Base-by-base conservation (phyloP, 2,888 invertebrate genomes). In the Andrena marginata region DNA sequence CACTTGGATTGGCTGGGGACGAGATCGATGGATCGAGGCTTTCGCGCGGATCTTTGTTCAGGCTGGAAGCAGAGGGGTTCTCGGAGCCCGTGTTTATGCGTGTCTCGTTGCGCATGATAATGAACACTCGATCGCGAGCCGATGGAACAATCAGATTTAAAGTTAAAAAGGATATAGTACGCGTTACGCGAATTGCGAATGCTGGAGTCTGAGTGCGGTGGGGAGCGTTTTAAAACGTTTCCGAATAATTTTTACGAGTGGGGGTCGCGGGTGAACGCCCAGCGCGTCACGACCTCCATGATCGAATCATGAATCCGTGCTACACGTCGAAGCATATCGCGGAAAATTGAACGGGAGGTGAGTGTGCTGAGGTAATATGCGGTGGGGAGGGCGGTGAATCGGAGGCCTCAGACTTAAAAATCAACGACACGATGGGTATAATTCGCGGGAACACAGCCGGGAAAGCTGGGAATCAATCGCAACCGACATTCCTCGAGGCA, bases 101-200 rank as follows among this genome's bases (percentile, higher is more conserved):
- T 26, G 10, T 56, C 3, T 56, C 23, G 33, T 8, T 31, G 60
- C 42, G 49, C 64, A 63, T 42, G 71, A 65, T 70, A 70, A 49
- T 42, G 4, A 42, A 16, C 16, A 42, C 1, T 5, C 0, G 42
- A 16, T 42, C 29, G 75, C 26, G 51, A 71, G 80, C 71, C 56
- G 26, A 33, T 5, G 63, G 29, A 72, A 71, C 81, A 82, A 80
- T 72, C 76, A 68, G 76, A 82, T 82, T 63, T 59, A 31, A 42
- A 71, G 76, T 80, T 80, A 65, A 76, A 80, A 71, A 51, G 70
- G 78, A 68, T 63, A 80, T 31, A 42, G 13, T 16, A 67, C 20
- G 54, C n/a, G 80, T 72, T 68, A 72, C 71, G 71, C 63, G 72
- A 79, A 79, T 80, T 80, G 80, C 33, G 68, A 72, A 80, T 68